phyloP scores from a whole-genome alignment of 2,797 vertebrate species.

The Huso huso region DNA sequence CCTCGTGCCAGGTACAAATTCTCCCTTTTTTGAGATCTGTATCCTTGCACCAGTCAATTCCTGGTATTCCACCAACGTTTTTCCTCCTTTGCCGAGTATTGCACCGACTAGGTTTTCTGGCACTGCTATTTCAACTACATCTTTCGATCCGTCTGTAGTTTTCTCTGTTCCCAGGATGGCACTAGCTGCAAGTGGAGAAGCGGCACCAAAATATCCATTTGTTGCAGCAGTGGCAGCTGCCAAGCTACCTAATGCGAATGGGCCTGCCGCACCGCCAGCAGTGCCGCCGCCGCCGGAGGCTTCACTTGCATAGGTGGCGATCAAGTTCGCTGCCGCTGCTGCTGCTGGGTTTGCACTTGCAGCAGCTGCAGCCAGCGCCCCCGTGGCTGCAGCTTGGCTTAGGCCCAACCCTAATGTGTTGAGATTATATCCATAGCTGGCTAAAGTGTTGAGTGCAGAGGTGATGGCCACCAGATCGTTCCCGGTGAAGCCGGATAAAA shows the following conservation, averaged over 20 bases:
- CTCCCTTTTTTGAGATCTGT: constrained; percentile 82
- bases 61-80: constrained; percentile 79
- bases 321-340: constrained; percentile 71
- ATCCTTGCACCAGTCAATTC: constrained; percentile 83
- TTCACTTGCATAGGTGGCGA: constrained; percentile 79
- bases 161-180: constrained; percentile 78
- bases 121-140: constrained; percentile 80
- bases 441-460: constrained; percentile 78
- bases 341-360: constrained; percentile 77
- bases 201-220: constrained; percentile 79
- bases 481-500: constrained; percentile 75
- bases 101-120: constrained; percentile 79
- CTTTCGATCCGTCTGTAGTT: constrained; percentile 77
- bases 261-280: constrained; percentile 69
- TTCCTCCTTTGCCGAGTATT: constrained; percentile 80
- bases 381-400: constrained; percentile 74
- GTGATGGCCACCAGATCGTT: constrained; percentile 80
- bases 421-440: constrained; percentile 81
- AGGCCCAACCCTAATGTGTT: constrained; percentile 75
- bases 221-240: constrained; percentile 79
- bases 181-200: constrained; percentile 76
- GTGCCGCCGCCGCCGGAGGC: constrained; percentile 71
- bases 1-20: constrained; percentile 79
- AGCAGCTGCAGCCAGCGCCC: constrained; percentile 75
- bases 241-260: constrained; percentile 77